Conservation (phyloP, 2,888 invertebrate genomes). For the Drosophila fulvimacula region DNA sequence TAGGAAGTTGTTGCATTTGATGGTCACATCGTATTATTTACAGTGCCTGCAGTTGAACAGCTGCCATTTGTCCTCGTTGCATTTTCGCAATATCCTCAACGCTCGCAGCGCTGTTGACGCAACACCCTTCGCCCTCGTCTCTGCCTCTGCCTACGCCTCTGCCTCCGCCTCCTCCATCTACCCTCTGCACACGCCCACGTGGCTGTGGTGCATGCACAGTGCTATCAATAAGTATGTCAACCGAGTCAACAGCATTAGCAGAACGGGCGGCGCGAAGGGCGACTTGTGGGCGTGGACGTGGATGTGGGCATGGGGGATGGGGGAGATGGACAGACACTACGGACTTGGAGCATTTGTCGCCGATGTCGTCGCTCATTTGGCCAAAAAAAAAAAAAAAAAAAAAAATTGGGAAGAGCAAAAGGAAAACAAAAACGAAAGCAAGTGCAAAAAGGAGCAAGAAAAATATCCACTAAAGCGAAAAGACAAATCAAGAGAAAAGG, state of each 20-base stretch:
- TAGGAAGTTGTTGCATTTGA: conserved; percentile 16
- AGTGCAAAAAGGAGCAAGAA: conserved; percentile 29
- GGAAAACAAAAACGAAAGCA: conserved; percentile 19
- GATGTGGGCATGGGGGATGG: background rate
- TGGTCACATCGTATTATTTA: conserved; percentile 36
- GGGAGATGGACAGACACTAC: conserved; percentile 1
- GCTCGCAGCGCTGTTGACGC: conserved; percentile 24
- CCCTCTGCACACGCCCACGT: conserved; percentile 18
- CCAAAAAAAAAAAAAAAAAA: conserved; percentile 34
- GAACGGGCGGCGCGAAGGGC: too few species aligned
- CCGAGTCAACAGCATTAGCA: conserved; percentile 57
- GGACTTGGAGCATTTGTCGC: conserved; percentile 47
- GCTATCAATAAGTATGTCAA: conserved; percentile 73
- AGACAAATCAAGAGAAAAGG: conserved; percentile 62
- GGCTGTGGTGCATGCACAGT: conserved; percentile 48
- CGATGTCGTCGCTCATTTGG: conserved; percentile 70
- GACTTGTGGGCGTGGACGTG: too few species aligned
- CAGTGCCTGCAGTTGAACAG: conserved; percentile 40
- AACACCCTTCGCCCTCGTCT: background rate
- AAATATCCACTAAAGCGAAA: conserved; percentile 40
- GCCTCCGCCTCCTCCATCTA: background rate
- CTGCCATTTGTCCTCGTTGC: conserved; percentile 45
- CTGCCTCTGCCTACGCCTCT: background rate
- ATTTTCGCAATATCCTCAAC: conserved; percentile 49
- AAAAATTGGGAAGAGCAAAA: conserved; percentile 5